phyloP scores from a whole-genome alignment of 1,140 invertebrate genomes.

The Diorhabda elongata region DNA sequence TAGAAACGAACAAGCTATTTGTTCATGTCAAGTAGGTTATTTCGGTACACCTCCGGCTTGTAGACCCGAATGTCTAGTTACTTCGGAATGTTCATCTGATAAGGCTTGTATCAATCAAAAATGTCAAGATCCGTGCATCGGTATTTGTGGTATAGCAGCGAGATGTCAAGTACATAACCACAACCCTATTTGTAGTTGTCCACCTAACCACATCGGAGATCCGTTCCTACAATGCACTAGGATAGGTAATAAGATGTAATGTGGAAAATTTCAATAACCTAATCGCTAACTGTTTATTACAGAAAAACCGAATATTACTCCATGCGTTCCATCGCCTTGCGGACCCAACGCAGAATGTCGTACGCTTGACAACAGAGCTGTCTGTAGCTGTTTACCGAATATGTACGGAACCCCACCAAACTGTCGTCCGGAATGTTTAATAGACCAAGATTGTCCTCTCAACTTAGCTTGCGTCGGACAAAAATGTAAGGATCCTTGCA shows the following conservation, averaged over 20 bases:
- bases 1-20: slow-evolving; percentile 66
- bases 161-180: slow-evolving; percentile 77
- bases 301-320: slow-evolving; percentile 48
- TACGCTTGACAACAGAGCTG: slow-evolving; percentile 62
- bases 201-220: slow-evolving; percentile 70
- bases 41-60: slow-evolving; percentile 72
- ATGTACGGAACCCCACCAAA: slow-evolving; percentile 80
- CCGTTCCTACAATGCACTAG: slow-evolving; percentile 72
- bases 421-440: slow-evolving; percentile 73
- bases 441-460: slow-evolving; percentile 74
- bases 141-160: slow-evolving; percentile 74
- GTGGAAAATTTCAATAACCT: not conserved
- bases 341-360: slow-evolving; percentile 76
- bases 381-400: slow-evolving; percentile 71
- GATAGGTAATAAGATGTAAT: slow-evolving; percentile 12
- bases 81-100: slow-evolving; percentile 68
- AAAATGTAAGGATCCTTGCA: slow-evolving; percentile 74
- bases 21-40: slow-evolving; percentile 72
- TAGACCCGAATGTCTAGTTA: slow-evolving; percentile 74
- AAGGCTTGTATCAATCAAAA: slow-evolving; percentile 76
- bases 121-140: slow-evolving; percentile 76
- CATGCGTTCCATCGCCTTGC: slow-evolving; percentile 76
- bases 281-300: not conserved
- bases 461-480: slow-evolving; percentile 73
- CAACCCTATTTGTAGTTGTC: slow-evolving; percentile 80